phyloP scores from a whole-genome alignment of 2,113 vertebrate species.

The Daphoenositta chrysoptera region DNA sequence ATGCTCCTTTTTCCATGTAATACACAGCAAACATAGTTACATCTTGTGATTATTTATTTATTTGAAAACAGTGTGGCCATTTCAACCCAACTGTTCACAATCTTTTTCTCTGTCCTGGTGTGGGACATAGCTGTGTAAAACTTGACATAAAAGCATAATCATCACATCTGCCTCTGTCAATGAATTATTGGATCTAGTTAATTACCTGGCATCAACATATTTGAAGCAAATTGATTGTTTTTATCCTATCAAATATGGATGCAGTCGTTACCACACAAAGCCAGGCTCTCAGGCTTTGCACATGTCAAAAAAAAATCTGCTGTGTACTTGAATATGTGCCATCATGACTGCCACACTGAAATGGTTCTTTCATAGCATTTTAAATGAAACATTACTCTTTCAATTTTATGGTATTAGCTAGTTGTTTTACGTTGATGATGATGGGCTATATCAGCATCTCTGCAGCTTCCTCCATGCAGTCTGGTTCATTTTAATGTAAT shows the following conservation, averaged over 20 bases:
- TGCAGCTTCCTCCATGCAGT: not conserved
- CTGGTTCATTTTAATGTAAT: not conserved
- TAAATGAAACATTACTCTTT: not conserved
- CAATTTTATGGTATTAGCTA: not conserved
- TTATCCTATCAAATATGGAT: not conserved
- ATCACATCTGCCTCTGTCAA: not conserved
- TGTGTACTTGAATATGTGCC: not conserved
- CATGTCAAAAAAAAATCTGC: not conserved
- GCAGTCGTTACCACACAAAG: not conserved
- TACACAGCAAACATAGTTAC: not conserved
- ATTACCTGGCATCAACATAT: not conserved
- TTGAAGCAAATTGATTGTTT: not conserved
- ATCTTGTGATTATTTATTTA: not conserved
- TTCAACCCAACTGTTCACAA: not conserved
- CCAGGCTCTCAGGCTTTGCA: not conserved
- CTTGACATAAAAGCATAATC: constrained; percentile 12
- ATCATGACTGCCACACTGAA: not conserved
- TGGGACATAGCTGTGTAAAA: not conserved
- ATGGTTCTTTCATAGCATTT: not conserved
- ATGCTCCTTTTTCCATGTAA: not conserved
- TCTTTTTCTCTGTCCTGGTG: not conserved
- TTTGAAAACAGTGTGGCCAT: not conserved
- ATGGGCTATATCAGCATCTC: not conserved
- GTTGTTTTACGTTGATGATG: not conserved
- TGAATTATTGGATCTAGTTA: not conserved